Conservation (phyloP, 2,888 invertebrate species). For the Plemyria rubiginata region DNA sequence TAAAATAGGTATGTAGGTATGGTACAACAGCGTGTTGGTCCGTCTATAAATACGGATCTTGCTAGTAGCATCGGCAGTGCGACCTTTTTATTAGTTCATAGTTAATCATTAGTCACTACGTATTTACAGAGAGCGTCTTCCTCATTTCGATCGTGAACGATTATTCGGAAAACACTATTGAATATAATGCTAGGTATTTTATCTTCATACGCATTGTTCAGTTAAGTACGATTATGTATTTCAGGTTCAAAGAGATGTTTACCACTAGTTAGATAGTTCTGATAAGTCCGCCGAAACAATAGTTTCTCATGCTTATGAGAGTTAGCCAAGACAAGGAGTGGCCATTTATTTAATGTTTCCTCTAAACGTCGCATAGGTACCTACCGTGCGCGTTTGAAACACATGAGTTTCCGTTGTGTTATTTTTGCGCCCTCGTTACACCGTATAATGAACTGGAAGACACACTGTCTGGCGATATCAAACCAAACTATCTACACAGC, state of each 20-base stretch:
- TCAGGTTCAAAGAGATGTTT: too few species aligned
- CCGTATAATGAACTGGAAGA: conserved; percentile 68
- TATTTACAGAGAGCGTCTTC: conserved; percentile 13
- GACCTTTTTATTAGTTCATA: conserved; percentile 67
- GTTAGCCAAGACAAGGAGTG: conserved; percentile 15
- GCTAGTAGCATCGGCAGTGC: conserved; percentile 61
- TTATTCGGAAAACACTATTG: neutral
- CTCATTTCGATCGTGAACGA: conserved; percentile 8
- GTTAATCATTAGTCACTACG: conserved; percentile 46
- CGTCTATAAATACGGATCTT: conserved; percentile 71
- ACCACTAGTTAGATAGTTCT: neutral
- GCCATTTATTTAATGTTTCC: conserved; percentile 39
- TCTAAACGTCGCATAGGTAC: conserved; percentile 32
- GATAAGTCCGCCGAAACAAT: conserved; percentile 15
- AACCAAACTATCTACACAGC: conserved; percentile 24
- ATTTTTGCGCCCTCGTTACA: conserved; percentile 57
- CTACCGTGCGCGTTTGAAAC: conserved; percentile 53
- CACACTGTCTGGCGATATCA: conserved; percentile 56
- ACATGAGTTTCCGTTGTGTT: conserved; percentile 62
- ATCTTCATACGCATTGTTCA: too few species aligned
- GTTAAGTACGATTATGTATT: too few species aligned
- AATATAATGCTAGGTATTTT: too few species aligned
- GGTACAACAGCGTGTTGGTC: conserved; percentile 71
- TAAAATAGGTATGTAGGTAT: conserved; percentile 48
- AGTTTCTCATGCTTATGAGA: conserved; percentile 19